Evolutionary conservation across 2,888 invertebrate genomes (phyloP).

Genomic region (Thymelicus sylvestris): DNA sequence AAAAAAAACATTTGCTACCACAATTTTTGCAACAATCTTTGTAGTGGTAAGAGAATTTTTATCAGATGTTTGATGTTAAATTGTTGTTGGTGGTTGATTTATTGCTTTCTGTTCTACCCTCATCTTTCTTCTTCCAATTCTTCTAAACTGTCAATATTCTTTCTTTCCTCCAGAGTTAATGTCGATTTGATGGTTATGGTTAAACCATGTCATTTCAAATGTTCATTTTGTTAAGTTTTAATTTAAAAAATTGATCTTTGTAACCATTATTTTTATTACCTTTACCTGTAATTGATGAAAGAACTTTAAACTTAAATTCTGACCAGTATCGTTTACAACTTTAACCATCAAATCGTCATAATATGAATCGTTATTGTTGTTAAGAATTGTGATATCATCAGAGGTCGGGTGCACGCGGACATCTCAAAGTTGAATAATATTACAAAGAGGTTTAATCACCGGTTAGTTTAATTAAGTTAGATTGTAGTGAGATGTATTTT

Average conservation of each 20-base stretch:
- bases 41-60: constrained; percentile 57
- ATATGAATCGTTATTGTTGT: constrained; percentile 61
- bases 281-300: neutral
- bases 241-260: no score
- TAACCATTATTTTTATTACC: neutral
- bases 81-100: constrained; percentile 64
- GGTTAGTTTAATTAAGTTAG: constrained; percentile 71
- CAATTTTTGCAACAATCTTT: constrained; percentile 75
- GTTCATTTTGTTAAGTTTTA: no score
- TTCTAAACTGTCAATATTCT: constrained; percentile 44
- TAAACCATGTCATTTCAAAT: neutral
- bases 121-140: constrained; percentile 35
- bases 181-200: constrained; percentile 25
- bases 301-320: neutral
- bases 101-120: constrained; percentile 50
- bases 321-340: neutral
- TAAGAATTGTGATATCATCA: constrained; percentile 67
- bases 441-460: constrained; percentile 57
- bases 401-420: constrained; percentile 64
- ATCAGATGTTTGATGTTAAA: constrained; percentile 68
- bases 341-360: constrained; percentile 36
- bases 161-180: constrained; percentile 27
- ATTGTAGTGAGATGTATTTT: constrained; percentile 78
- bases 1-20: constrained; percentile 69
- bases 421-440: constrained; percentile 35